phyloP scores from a whole-genome alignment of 2,888 invertebrate species.

The Gastracanthus pulcherrimus region DNA sequence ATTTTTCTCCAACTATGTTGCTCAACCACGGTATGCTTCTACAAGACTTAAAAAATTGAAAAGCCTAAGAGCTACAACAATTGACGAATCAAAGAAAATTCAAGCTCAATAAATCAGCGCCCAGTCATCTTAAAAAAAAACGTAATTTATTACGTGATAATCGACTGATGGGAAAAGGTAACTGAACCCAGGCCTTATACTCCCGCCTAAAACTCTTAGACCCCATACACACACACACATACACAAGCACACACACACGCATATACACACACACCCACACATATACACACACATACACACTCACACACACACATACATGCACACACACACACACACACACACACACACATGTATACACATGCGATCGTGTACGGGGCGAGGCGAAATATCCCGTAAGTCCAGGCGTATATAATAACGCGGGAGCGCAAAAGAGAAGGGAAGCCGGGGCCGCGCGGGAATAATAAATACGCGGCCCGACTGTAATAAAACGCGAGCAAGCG shows the following conservation, averaged over 20 bases:
- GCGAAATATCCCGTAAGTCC: constrained; percentile 37
- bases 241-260: background rate
- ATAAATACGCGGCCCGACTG: constrained; percentile 35
- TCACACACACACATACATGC: background rate
- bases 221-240: background rate
- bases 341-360: background rate
- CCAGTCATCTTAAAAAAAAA: background rate
- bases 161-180: constrained; percentile 2
- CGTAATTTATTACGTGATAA: constrained; percentile 5
- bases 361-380: background rate
- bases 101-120: background rate
- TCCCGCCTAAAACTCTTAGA: constrained; percentile 9
- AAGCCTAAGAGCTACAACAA: too few species aligned
- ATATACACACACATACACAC: background rate
- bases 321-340: background rate
- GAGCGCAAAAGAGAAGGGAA: constrained; percentile 46
- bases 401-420: constrained; percentile 23
- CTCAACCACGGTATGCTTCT: too few species aligned
- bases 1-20: too few species aligned
- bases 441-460: constrained; percentile 33
- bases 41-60: too few species aligned
- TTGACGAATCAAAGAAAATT: background rate
- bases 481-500: constrained; percentile 16
- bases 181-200: too few species aligned
- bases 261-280: background rate